Evolutionary conservation across 1,140 invertebrate species (phyloP).

Genomic region (Chironomus striatipennis): DNA sequence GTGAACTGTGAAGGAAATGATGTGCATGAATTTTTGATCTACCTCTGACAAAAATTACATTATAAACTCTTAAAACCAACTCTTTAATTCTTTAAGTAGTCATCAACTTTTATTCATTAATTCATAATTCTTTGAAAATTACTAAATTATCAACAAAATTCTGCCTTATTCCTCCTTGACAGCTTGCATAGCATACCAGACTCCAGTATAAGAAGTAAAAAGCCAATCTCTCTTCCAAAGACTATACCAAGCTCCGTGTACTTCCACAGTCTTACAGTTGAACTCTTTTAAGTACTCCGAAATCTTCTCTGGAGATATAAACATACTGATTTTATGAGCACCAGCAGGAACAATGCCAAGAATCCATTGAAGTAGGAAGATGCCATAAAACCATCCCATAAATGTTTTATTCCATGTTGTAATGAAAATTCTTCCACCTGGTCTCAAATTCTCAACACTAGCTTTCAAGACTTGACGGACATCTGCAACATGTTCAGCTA

Average conservation of each 20-base stretch:
- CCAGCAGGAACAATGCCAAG: slow-evolving; percentile 55
- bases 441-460: slow-evolving; percentile 56
- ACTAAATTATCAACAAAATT: no score
- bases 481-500: slow-evolving; percentile 74
- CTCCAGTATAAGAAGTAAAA: neutral
- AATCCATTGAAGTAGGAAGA: slow-evolving; percentile 61
- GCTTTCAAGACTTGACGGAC: slow-evolving; percentile 54
- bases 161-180: no score
- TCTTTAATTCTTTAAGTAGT: no score
- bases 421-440: slow-evolving; percentile 67
- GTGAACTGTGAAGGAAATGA: no score
- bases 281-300: slow-evolving; percentile 42
- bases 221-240: neutral
- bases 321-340: slow-evolving; percentile 73
- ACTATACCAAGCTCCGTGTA: neutral
- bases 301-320: slow-evolving; percentile 61
- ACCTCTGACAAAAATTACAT: no score
- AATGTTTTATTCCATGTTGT: slow-evolving; percentile 73
- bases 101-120: no score
- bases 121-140: no score
- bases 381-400: slow-evolving; percentile 50
- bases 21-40: no score
- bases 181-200: neutral
- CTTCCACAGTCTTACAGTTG: neutral
- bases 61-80: no score